Conservation (phyloP, 2,888 invertebrate genomes). For the Ellobium chinense region DNA sequence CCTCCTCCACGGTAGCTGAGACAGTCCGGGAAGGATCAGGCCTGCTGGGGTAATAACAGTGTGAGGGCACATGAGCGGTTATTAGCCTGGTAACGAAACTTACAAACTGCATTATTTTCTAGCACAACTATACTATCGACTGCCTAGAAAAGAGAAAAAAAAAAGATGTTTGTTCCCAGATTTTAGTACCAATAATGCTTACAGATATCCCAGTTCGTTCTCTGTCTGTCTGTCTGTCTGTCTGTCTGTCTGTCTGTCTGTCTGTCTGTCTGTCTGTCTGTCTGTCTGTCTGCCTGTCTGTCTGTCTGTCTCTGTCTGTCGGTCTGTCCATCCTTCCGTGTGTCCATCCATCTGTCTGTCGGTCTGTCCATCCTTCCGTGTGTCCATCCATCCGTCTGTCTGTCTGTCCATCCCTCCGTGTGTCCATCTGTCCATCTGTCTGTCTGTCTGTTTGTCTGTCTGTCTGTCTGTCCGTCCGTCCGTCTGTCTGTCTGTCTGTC, state of each 20-base stretch:
- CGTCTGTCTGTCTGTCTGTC: background rate
- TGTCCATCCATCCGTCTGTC: background rate
- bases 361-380: background rate
- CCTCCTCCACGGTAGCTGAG: no score
- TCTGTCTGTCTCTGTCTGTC: background rate
- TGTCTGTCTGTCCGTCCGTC: background rate
- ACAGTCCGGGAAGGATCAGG: no score
- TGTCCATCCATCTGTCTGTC: background rate
- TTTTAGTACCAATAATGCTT: no score
- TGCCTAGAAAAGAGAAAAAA: no score
- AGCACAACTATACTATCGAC: no score
- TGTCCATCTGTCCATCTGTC: background rate
- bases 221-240: background rate
- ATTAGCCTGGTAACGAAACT: no score
- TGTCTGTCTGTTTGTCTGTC: background rate
- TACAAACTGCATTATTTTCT: no score
- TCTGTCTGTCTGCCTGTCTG: background rate
- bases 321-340: background rate
- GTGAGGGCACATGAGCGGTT: no score
- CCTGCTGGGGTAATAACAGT: no score
- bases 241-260: background rate
- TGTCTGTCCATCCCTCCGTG: background rate
- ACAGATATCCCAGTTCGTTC: background rate
- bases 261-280: background rate
- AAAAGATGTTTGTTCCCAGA: no score